Evolutionary conservation across 2,113 vertebrate genomes (phyloP).

Genomic region (Charadrius vociferus): DNA sequence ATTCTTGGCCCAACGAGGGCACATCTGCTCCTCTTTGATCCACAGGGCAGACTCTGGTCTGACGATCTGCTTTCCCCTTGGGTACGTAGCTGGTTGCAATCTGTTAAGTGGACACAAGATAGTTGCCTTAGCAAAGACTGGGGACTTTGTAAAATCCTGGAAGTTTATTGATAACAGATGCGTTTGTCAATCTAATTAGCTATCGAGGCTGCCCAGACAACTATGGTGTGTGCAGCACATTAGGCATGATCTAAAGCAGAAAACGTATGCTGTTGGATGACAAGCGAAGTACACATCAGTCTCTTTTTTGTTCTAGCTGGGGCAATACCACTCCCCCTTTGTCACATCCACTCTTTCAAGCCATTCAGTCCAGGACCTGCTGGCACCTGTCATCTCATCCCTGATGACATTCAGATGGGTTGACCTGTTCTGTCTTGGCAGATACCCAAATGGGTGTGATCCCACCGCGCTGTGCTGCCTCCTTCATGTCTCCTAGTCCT

Average conservation of each 20-base stretch:
- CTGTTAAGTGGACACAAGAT: neutral
- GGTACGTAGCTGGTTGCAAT: neutral
- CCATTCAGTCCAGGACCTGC: neutral
- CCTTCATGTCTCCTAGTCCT: neutral
- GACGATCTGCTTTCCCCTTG: neutral
- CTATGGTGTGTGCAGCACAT: neutral
- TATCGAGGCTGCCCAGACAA: neutral
- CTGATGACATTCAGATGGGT: neutral
- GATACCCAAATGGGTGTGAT: neutral
- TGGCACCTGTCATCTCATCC: neutral
- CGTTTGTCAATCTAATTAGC: neutral
- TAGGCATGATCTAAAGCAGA: neutral
- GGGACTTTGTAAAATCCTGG: neutral
- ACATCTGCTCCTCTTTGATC: conserved; percentile 28
- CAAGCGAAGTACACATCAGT: neutral
- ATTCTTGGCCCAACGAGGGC: neutral
- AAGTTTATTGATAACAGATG: neutral
- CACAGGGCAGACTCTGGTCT: neutral
- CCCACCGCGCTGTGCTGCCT: neutral
- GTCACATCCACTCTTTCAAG: neutral
- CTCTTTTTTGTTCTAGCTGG: neutral
- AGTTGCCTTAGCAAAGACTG: neutral
- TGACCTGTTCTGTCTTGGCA: neutral
- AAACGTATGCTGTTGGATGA: neutral
- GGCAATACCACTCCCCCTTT: neutral